A percentile compares a stretch with the other conserved stretches of the same genome.
Evolutionary conservation across 2,113 vertebrate genomes (phyloP).

Genomic region (Tricholaema leucomelas): DNA sequence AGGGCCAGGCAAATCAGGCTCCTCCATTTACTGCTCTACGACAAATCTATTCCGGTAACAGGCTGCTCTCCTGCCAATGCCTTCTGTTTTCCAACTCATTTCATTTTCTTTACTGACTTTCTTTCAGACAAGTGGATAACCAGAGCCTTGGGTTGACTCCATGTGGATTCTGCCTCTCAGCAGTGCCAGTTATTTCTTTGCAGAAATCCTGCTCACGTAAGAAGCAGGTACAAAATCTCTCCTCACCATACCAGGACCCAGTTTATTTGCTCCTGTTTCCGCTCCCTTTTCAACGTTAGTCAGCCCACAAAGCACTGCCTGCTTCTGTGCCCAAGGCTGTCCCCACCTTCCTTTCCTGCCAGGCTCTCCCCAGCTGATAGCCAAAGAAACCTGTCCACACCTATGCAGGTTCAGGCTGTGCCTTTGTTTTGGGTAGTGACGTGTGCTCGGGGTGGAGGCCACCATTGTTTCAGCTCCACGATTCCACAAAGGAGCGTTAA

Average conservation of each 20-base stretch:
- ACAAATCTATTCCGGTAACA: conserved; percentile 41
- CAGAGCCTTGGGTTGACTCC: conserved; percentile 22
- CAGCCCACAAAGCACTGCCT: neutral
- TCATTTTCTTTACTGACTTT: conserved; percentile 58
- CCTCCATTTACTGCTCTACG: conserved; percentile 41
- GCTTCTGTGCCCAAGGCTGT: neutral
- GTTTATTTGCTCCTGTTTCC: neutral
- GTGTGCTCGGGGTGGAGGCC: conserved; percentile 44
- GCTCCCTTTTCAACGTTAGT: neutral
- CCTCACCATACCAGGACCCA: neutral
- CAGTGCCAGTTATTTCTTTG: neutral
- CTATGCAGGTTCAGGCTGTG: conserved; percentile 9
- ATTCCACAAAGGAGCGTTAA: conserved; percentile 50
- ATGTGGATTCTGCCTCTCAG: neutral
- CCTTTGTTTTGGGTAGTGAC: conserved; percentile 60
- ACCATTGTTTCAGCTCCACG: conserved; percentile 40
- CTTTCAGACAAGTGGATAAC: conserved; percentile 45
- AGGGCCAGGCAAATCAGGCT: conserved; percentile 26
- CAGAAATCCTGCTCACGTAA: neutral
- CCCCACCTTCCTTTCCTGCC: conserved; percentile 24
- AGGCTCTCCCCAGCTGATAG: neutral
- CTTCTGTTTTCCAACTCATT: conserved; percentile 56
- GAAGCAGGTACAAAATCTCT: neutral
- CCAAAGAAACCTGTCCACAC: conserved; percentile 52
- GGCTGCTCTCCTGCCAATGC: conserved; percentile 38